phyloP scores from a whole-genome alignment of 2,888 invertebrate genomes.

The Pilophorus perplexus region DNA sequence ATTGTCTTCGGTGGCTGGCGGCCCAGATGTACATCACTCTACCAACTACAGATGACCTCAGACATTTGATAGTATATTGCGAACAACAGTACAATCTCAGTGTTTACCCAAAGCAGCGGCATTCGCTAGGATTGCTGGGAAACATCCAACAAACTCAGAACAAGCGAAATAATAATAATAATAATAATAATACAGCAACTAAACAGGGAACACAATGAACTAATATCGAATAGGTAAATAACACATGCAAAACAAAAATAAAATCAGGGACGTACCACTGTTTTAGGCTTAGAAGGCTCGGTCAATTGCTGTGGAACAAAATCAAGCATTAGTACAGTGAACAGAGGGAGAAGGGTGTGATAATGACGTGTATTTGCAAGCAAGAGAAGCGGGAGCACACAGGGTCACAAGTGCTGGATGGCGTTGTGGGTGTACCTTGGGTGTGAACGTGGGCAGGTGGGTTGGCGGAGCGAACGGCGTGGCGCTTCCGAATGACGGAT shows the following conservation, averaged over 20 bases:
- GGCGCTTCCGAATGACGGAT: slow-evolving; percentile 71
- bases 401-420: background rate
- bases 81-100: slow-evolving; percentile 16
- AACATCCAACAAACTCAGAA: too few relatives aligned
- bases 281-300: slow-evolving; percentile 62
- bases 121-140: too few relatives aligned
- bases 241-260: slow-evolving; percentile 43
- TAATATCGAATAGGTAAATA: too few relatives aligned
- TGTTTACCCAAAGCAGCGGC: too few relatives aligned
- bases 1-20: too few relatives aligned
- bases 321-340: slow-evolving; percentile 34
- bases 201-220: slow-evolving; percentile 45
- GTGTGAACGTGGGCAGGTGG: slow-evolving; percentile 81
- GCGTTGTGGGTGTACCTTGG: slow-evolving; percentile 66
- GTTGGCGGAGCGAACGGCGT: slow-evolving; percentile 87
- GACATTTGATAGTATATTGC: too few relatives aligned
- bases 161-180: too few relatives aligned
- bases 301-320: slow-evolving; percentile 52
- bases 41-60: too few relatives aligned
- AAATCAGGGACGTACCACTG: slow-evolving; percentile 61
- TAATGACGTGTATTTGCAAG: too few relatives aligned
- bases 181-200: too few relatives aligned
- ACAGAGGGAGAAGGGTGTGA: background rate
- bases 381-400: background rate
- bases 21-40: too few relatives aligned